Percentiles rank a stretch among this genome's conserved stretches.
Evolutionary conservation across 2,888 invertebrate species (phyloP).

Genomic region (Drosophila histrio): DNA sequence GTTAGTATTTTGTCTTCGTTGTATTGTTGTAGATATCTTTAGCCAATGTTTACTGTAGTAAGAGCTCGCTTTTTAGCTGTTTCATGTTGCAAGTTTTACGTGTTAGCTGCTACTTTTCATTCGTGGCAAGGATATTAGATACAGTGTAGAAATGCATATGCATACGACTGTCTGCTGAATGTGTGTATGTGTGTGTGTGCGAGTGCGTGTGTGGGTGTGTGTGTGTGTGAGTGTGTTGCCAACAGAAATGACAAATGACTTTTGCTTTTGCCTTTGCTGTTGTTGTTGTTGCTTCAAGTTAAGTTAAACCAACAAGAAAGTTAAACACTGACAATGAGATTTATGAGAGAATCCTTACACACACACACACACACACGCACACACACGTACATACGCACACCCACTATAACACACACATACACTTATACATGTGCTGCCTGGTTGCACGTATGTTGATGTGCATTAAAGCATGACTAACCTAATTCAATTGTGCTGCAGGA

Average conservation of each 20-base stretch:
- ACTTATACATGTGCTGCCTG: constrained; percentile 46
- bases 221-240: constrained; percentile 58
- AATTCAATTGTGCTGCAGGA: constrained; percentile 79
- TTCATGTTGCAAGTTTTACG: constrained; percentile 15
- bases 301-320: constrained; percentile 80
- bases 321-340: constrained; percentile 79
- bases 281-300: constrained; percentile 60
- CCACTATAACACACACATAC: constrained; percentile 16
- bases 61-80: neutral
- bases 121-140: constrained; percentile 24
- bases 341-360: constrained; percentile 59
- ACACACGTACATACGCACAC: constrained; percentile 19
- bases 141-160: constrained; percentile 38
- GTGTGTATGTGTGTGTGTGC: constrained; percentile 7
- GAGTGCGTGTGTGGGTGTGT: constrained; percentile 16
- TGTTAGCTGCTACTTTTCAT: constrained; percentile 13
- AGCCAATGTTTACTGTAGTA: constrained; percentile 4
- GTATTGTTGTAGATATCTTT: neutral
- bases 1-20: neutral
- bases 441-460: constrained; percentile 75
- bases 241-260: constrained; percentile 78
- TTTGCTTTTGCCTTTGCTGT: constrained; percentile 63
- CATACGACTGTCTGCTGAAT: constrained; percentile 10
- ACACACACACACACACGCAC: constrained; percentile 30
- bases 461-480: constrained; percentile 80